A percentile compares a stretch with the other conserved stretches of the same genome.
phyloP scores from a whole-genome alignment of 2,113 vertebrate species.

The Empidonax alnorum region DNA sequence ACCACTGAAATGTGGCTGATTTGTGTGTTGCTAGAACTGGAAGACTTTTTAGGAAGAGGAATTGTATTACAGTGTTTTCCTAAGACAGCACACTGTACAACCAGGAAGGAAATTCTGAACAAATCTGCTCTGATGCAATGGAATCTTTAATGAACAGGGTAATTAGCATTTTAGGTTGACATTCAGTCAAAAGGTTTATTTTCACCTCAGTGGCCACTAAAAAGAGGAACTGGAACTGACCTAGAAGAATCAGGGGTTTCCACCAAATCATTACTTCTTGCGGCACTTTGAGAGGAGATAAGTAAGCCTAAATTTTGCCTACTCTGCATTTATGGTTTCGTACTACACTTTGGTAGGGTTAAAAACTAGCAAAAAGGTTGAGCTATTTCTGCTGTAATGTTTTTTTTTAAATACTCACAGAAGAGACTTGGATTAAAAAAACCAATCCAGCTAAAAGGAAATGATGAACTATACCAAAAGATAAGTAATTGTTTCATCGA shows the following conservation, averaged over 20 bases:
- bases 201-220: neutral
- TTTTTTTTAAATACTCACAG: neutral
- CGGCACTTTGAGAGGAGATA: neutral
- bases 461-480: neutral
- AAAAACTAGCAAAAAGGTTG: neutral
- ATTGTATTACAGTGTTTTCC: neutral
- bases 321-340: neutral
- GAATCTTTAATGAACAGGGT: neutral
- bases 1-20: neutral
- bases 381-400: neutral
- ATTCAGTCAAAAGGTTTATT: neutral
- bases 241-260: neutral
- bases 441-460: neutral
- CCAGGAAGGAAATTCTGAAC: neutral
- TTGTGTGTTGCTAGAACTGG: neutral
- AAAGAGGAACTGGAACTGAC: neutral
- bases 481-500: neutral
- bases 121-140: neutral
- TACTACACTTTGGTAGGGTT: neutral
- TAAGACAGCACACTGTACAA: neutral
- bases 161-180: neutral
- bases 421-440: neutral
- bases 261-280: neutral
- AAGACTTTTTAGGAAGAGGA: neutral
- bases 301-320: neutral